phyloP scores from a whole-genome alignment of 2,113 vertebrate genomes.

The Gavialis gangeticus region DNA sequence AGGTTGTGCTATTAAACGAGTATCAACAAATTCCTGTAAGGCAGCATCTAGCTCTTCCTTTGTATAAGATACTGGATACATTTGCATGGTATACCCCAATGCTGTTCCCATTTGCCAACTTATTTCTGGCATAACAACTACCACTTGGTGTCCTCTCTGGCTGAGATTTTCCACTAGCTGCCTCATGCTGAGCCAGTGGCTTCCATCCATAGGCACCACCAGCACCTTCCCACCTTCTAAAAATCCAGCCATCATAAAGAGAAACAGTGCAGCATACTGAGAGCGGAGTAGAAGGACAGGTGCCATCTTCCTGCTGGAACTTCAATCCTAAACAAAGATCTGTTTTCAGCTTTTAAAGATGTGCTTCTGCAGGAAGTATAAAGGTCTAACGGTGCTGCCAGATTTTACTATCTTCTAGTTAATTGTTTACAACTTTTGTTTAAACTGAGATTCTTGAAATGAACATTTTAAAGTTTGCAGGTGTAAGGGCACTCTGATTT shows the following conservation, averaged over 20 bases:
- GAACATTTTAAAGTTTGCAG: too few species aligned
- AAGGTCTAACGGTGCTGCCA: not conserved
- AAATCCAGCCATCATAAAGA: not conserved
- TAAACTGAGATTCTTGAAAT: not conserved
- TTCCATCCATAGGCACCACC: constrained; percentile 86
- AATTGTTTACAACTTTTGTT: not conserved
- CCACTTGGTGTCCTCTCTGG: constrained; percentile 80
- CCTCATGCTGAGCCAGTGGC: constrained; percentile 91
- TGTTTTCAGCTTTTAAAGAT: not conserved
- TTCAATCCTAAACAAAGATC: fast-evolving
- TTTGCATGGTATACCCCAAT: constrained; percentile 58
- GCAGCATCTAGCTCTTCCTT: constrained; percentile 45
- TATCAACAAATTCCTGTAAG: fast-evolving
- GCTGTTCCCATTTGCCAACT: constrained; percentile 68
- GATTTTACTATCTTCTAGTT: not conserved
- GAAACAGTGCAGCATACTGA: not conserved
- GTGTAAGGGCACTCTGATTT: too few species aligned
- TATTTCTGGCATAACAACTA: constrained; percentile 81
- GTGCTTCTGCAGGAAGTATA: fast-evolving
- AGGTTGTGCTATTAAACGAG: not conserved
- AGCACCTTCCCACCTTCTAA: constrained; percentile 79
- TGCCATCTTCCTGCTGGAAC: not conserved
- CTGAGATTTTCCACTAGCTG: constrained; percentile 81
- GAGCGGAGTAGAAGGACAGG: not conserved
- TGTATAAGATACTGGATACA: constrained; percentile 71